These are phyloP conservation scores for Euclidia mi DNA, from an alignment of 2,888 invertebrate species.

Conservation along the genomic window DNA sequence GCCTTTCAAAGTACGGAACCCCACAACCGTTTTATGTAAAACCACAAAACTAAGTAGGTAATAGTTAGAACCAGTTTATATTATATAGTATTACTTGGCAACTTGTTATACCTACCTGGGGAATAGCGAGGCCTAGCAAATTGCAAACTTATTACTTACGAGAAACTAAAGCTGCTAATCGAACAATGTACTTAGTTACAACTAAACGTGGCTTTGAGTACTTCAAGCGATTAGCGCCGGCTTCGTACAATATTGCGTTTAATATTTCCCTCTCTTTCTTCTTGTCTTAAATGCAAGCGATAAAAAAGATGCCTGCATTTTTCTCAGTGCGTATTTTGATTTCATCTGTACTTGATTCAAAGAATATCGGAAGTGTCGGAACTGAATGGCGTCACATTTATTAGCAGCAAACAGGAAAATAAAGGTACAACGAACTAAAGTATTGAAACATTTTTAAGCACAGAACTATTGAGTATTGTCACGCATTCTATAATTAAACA, in stretches of 20 bases:
- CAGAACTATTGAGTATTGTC: slow-evolving; percentile 45
- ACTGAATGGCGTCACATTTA: slow-evolving; percentile 49
- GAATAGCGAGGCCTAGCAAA: too few relatives aligned
- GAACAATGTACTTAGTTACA: slow-evolving; percentile 1
- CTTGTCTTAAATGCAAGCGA: not conserved
- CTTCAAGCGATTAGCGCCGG: slow-evolving; percentile 3
- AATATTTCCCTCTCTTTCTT: not conserved
- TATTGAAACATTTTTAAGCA: slow-evolving; percentile 39
- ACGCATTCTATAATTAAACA: slow-evolving; percentile 14
- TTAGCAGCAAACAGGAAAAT: slow-evolving; percentile 48
- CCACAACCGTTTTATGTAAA: too few relatives aligned
- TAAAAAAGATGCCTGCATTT: not conserved
- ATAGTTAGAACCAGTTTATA: too few relatives aligned
- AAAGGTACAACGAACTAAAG: slow-evolving; percentile 51
- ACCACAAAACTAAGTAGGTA: too few relatives aligned
- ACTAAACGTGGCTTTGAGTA: slow-evolving; percentile 4
- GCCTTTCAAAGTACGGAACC: too few relatives aligned
- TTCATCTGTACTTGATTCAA: not conserved
- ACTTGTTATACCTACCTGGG: not conserved
- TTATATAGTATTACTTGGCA: too few relatives aligned
- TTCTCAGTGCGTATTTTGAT: not conserved
- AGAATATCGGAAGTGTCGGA: slow-evolving; percentile 33
- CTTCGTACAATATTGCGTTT: not conserved
- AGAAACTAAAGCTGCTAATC: slow-evolving; percentile 5
- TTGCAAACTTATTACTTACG: slow-evolving; percentile 7